Evolutionary conservation across 92 coral and sea anemone species (phyloP).

Genomic region (Porites rus): DNA sequence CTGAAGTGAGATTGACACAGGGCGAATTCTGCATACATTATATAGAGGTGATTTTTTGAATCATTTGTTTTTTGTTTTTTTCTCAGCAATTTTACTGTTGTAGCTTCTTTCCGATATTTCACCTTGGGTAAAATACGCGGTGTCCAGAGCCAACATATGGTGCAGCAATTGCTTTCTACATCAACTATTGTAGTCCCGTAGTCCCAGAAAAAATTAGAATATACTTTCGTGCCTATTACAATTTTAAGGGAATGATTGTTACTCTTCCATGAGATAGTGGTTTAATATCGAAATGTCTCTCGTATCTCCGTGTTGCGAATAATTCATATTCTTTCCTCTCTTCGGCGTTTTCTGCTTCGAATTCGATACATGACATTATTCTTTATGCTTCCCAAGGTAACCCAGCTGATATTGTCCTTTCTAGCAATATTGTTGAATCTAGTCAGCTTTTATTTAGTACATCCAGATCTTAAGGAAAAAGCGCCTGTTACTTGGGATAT

Average conservation of each 20-base stretch:
- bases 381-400: constrained; percentile 12
- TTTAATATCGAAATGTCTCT: constrained; percentile 28
- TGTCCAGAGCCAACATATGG: constrained; percentile 3
- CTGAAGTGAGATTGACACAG: neutral
- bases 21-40: neutral
- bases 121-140: constrained; percentile 38
- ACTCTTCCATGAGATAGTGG: constrained; percentile 38
- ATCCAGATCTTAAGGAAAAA: constrained; percentile 15
- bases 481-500: constrained; percentile 37
- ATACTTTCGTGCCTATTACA: constrained; percentile 21
- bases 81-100: neutral
- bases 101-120: constrained; percentile 18
- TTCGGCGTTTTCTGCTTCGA: constrained; percentile 33
- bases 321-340: constrained; percentile 32
- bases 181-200: constrained; percentile 12
- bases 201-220: constrained; percentile 36
- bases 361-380: constrained; percentile 5
- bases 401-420: constrained; percentile 20
- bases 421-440: constrained; percentile 31
- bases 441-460: constrained; percentile 25
- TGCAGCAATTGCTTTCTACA: constrained; percentile 40
- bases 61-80: too few relatives aligned
- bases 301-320: constrained; percentile 46
- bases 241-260: neutral
- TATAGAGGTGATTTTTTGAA: neutral